These are phyloP conservation scores for Nymphalis urticae DNA, from an alignment of 2,888 invertebrate species.

Conservation along the genomic window DNA sequence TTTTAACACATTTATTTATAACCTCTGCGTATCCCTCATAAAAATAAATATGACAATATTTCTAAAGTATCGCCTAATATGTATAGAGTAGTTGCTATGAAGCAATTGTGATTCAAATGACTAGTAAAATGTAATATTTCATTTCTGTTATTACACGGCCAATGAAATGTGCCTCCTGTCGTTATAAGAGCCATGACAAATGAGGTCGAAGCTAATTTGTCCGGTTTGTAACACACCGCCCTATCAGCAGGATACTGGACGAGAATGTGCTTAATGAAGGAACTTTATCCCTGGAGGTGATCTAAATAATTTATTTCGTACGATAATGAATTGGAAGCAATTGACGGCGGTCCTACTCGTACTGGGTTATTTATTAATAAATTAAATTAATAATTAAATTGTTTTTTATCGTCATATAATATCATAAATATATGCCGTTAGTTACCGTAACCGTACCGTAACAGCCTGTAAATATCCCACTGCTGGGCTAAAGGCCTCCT, in stretches of 20 bases:
- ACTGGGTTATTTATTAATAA: constrained; percentile 28
- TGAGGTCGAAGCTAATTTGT: constrained; percentile 70
- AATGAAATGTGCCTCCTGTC: constrained; percentile 36
- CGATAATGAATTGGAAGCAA: constrained; percentile 38
- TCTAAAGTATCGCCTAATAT: constrained; percentile 7
- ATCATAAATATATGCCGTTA: not conserved
- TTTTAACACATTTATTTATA: not conserved
- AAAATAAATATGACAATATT: constrained; percentile 7
- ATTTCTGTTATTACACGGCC: constrained; percentile 39
- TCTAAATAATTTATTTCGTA: constrained; percentile 48
- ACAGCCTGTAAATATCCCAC: no score
- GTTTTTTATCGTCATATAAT: constrained; percentile 1
- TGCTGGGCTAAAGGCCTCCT: no score
- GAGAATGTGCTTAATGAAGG: constrained; percentile 49
- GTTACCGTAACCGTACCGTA: no score
- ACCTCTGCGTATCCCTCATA: not conserved
- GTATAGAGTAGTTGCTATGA: constrained; percentile 4
- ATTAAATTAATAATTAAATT: constrained; percentile 18
- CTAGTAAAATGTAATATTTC: constrained; percentile 34
- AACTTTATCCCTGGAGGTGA: constrained; percentile 49
- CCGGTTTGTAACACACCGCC: constrained; percentile 54
- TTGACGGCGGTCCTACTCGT: constrained; percentile 29
- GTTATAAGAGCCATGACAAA: constrained; percentile 59
- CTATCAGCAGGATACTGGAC: constrained; percentile 64
- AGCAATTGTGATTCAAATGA: constrained; percentile 37